Evolutionary conservation across 2,888 invertebrate species (phyloP).

Genomic region (Hirtodrosophila duncani): DNA sequence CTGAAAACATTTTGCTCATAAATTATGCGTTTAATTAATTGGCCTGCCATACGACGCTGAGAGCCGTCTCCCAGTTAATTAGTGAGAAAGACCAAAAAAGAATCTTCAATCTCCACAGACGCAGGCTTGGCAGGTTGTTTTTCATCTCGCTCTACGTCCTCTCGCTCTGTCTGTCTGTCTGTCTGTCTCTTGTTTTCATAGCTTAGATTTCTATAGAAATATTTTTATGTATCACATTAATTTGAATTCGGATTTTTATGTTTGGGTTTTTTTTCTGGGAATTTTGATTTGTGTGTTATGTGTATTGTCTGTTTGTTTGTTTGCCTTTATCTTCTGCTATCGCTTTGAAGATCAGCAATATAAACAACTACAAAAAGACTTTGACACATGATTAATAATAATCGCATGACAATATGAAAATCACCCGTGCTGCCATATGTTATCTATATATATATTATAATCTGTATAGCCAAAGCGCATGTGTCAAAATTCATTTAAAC

Average conservation of each 20-base stretch:
- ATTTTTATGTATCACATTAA: slow-evolving; percentile 20
- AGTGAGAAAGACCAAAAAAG: slow-evolving; percentile 22
- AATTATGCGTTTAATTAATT: slow-evolving; percentile 75
- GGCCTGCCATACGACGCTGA: slow-evolving; percentile 51
- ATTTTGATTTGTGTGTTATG: slow-evolving; percentile 35
- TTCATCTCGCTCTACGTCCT: background rate
- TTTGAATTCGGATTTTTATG: slow-evolving; percentile 40
- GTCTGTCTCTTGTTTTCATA: slow-evolving; percentile 12
- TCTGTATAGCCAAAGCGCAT: slow-evolving; percentile 32
- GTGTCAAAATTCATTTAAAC: slow-evolving; percentile 28
- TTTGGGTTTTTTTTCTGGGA: slow-evolving; percentile 41
- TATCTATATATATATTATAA: slow-evolving; percentile 5
- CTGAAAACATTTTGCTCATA: slow-evolving; percentile 56
- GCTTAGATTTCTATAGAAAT: slow-evolving; percentile 53
- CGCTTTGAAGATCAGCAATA: background rate
- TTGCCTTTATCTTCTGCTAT: background rate
- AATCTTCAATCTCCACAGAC: slow-evolving; percentile 14
- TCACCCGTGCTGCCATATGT: slow-evolving; percentile 15
- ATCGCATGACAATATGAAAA: slow-evolving; percentile 28
- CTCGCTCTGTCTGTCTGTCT: slow-evolving; percentile 17
- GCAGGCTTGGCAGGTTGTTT: slow-evolving; percentile 33
- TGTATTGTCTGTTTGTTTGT: background rate
- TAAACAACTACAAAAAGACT: slow-evolving; percentile 7
- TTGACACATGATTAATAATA: slow-evolving; percentile 23
- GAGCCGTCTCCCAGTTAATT: slow-evolving; percentile 56